Evolutionary conservation across 1,140 invertebrate genomes (phyloP).

Genomic region (Drosophila ogumai): DNA sequence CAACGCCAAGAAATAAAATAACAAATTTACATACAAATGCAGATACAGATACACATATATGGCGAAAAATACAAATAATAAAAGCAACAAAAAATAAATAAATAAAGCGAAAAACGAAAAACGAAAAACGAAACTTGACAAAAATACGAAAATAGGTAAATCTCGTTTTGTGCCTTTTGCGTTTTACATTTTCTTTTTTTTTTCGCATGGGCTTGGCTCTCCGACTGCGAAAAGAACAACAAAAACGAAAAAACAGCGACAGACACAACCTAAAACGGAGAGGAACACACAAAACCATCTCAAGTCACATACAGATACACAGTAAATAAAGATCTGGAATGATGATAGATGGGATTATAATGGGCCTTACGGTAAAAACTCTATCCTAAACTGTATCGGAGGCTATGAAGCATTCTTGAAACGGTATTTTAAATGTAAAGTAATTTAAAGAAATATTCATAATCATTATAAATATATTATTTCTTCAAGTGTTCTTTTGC

Average conservation of each 20-base stretch:
- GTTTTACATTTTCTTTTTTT: slow-evolving; percentile 58
- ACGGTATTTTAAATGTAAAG: not conserved
- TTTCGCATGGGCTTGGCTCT: slow-evolving; percentile 59
- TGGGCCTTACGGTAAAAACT: not conserved
- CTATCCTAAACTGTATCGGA: not conserved
- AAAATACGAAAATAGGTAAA: slow-evolving; percentile 67
- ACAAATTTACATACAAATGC: slow-evolving; percentile 36
- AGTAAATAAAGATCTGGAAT: slow-evolving; percentile 35
- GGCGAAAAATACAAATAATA: slow-evolving; percentile 14
- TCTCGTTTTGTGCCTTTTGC: slow-evolving; percentile 70
- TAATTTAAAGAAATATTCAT: no score
- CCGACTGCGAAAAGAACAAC: slow-evolving; percentile 39
- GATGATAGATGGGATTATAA: slow-evolving; percentile 7
- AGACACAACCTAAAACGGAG: slow-evolving; percentile 31
- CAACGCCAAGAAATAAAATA: slow-evolving; percentile 37
- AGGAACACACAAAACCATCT: slow-evolving; percentile 15
- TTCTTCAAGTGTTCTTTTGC: not conserved
- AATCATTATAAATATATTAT: not conserved
- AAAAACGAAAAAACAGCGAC: not conserved
- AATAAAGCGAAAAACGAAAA: slow-evolving; percentile 39
- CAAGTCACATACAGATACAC: slow-evolving; percentile 29
- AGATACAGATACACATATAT: slow-evolving; percentile 21
- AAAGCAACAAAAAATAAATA: slow-evolving; percentile 10
- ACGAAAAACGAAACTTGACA: slow-evolving; percentile 57
- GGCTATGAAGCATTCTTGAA: not conserved